Conservation (phyloP, 92 coral and sea anemone genomes). For the Actinostola sp. region DNA sequence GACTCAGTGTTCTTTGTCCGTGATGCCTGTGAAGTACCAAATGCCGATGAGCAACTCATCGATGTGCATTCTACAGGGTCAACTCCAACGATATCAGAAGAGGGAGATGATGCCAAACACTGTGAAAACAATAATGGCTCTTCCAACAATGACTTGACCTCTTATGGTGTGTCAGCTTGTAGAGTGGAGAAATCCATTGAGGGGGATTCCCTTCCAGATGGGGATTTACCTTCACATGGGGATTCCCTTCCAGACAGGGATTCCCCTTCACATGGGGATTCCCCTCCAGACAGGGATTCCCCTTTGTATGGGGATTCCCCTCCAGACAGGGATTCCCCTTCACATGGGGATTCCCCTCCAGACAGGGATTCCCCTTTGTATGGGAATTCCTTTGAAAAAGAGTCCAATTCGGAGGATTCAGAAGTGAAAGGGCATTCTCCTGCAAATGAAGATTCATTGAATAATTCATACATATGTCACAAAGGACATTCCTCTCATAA, state of each 20-base stretch:
- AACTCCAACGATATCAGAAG: conserved; percentile 7
- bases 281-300: not conserved
- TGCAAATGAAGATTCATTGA: conserved; percentile 1
- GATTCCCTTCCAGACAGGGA: too few species aligned
- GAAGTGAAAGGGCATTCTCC: conserved; percentile 1
- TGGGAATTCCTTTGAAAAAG: conserved; percentile 8
- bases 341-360: conserved; percentile 3
- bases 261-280: too few species aligned
- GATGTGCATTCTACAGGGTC: conserved; percentile 20
- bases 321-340: not conserved
- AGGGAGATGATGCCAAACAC: conserved; percentile 9
- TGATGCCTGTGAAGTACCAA: not conserved
- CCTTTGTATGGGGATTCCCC: not conserved
- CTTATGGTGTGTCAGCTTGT: not conserved
- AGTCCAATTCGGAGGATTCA: conserved; percentile 1
- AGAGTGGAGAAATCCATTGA: not conserved
- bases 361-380: not conserved
- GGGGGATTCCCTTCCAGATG: not conserved
- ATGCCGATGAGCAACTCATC: conserved; percentile 3
- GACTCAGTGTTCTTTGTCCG: conserved; percentile 27
- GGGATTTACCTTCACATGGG: not conserved
- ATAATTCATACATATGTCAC: too few species aligned
- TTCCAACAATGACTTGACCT: not conserved
- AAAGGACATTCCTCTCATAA: not conserved
- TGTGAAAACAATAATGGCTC: not conserved